phyloP scores from a whole-genome alignment of 2,888 invertebrate species.

The Leptarthrus brevirostris region DNA sequence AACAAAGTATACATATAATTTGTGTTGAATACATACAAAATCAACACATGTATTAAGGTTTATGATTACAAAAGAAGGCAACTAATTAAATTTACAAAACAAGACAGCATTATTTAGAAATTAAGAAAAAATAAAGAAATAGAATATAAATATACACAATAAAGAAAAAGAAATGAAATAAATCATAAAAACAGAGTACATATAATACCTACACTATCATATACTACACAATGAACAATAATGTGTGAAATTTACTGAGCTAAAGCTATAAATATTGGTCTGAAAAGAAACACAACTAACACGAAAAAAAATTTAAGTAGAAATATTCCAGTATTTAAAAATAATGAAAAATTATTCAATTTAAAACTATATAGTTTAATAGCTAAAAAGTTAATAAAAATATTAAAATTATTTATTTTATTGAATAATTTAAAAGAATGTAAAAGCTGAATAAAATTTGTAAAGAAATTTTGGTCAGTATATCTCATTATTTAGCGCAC shows the following conservation, averaged over 20 bases:
- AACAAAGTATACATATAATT: no score
- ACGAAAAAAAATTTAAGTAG: conserved; percentile 28
- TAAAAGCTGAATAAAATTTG: conserved; percentile 14
- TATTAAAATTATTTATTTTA: conserved; percentile 8
- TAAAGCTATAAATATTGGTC: conserved; percentile 12
- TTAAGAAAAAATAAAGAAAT: conserved; percentile 11
- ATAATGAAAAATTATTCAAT: conserved; percentile 34
- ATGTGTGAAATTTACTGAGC: conserved; percentile 3
- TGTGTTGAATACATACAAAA: conserved; percentile 17
- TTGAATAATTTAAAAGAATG: neutral
- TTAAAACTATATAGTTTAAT: conserved; percentile 38
- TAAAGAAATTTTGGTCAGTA: neutral
- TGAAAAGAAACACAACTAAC: conserved; percentile 1
- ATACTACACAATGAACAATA: conserved; percentile 29
- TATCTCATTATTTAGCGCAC: conserved; percentile 34
- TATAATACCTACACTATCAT: conserved; percentile 12
- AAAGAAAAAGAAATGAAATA: conserved; percentile 23
- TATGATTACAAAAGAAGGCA: no score
- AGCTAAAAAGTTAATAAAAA: conserved; percentile 24
- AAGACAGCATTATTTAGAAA: conserved; percentile 23
- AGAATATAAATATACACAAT: conserved; percentile 25
- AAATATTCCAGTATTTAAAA: conserved; percentile 45
- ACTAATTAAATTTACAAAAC: conserved; percentile 32
- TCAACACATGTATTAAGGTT: conserved; percentile 7
- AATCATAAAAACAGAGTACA: conserved; percentile 22